A percentile compares a stretch with the other conserved stretches of the same genome.
phyloP scores from a whole-genome alignment of 2,113 vertebrate species.

The Podocnemis expansa region DNA sequence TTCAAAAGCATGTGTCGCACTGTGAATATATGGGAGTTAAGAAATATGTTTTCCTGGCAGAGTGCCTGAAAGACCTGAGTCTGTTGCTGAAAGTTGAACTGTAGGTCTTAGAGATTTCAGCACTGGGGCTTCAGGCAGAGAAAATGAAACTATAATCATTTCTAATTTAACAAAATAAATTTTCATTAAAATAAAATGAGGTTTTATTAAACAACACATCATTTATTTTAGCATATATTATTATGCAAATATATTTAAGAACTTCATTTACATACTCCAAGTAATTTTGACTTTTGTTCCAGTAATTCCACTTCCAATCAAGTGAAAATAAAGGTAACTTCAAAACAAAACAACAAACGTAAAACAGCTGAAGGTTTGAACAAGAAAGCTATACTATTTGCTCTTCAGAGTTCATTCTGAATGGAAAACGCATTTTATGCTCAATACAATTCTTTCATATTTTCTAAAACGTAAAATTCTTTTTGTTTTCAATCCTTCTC shows the following conservation, averaged over 20 bases:
- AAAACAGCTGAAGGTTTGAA: neutral
- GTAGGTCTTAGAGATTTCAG: neutral
- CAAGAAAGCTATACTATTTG: neutral
- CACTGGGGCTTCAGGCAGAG: neutral
- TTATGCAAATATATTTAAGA: neutral
- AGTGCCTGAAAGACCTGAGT: neutral
- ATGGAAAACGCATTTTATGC: neutral
- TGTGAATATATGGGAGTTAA: neutral
- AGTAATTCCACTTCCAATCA: neutral
- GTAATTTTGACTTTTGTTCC: neutral
- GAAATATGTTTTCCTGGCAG: slow-evolving; percentile 12
- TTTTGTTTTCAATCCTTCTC: neutral
- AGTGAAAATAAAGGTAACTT: neutral
- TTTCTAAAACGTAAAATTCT: neutral
- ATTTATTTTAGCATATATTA: neutral
- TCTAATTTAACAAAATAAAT: neutral
- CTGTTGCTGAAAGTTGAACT: neutral
- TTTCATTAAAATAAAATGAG: neutral
- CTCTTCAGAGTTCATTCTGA: neutral
- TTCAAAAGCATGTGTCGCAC: slow-evolving; percentile 2
- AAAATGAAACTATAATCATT: neutral
- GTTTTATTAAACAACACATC: neutral
- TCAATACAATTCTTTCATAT: neutral
- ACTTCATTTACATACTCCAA: neutral
- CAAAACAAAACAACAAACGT: neutral